Conservation (phyloP, 2,113 vertebrate species). For the Cottus gobio region DNA sequence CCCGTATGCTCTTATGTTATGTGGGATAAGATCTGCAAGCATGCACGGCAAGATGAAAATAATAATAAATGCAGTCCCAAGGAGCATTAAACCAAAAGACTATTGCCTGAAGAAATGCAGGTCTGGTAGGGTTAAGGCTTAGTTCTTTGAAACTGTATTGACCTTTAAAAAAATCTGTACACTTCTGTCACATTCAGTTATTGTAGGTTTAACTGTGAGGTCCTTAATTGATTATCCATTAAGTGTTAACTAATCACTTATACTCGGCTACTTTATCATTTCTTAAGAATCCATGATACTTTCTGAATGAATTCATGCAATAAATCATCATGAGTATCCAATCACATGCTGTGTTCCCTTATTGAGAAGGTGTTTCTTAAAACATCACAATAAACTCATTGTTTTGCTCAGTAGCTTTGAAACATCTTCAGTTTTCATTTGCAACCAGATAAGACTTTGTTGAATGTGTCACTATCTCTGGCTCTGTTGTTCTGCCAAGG, state of each 20-base stretch:
- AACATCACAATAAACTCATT: neutral
- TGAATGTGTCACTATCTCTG: constrained; percentile 24
- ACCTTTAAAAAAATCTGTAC: neutral
- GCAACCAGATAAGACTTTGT: constrained; percentile 9
- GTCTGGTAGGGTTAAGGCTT: neutral
- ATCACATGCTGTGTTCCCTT: neutral
- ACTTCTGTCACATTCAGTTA: neutral
- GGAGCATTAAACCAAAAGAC: neutral
- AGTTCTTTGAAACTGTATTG: neutral
- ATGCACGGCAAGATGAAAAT: neutral
- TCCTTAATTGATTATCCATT: neutral
- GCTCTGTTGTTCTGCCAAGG: constrained; percentile 59
- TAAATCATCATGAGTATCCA: neutral
- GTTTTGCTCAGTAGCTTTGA: neutral
- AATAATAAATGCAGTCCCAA: neutral
- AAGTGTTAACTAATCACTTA: too few species aligned
- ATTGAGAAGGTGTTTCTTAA: neutral
- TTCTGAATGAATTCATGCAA: constrained; percentile 4
- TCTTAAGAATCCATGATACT: neutral
- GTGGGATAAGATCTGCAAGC: neutral
- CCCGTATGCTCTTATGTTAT: constrained; percentile 10
- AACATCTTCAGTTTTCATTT: constrained; percentile 12
- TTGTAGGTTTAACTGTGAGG: neutral
- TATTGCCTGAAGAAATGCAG: neutral
- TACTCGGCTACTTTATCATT: neutral